A percentile compares a stretch with the other conserved stretches of the same genome.
Evolutionary conservation across 2,113 vertebrate species (phyloP).

Genomic region (Albula goreensis): DNA sequence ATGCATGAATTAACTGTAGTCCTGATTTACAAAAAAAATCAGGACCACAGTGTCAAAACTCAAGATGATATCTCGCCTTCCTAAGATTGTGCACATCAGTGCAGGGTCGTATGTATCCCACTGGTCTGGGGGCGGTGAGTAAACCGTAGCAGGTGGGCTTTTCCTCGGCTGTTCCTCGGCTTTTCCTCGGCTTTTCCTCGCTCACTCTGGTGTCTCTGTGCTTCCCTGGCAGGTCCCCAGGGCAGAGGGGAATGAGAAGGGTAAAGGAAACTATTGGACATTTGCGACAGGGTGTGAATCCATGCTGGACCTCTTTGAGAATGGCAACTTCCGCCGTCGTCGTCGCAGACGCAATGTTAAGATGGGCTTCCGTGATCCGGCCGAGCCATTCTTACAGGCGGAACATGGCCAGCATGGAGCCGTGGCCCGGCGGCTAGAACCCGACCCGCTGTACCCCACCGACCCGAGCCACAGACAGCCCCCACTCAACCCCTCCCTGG

Average conservation of each 20-base stretch:
- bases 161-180: no score
- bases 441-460: conserved; percentile 66
- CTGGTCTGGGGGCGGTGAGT: not conserved
- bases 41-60: not conserved
- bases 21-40: conserved; percentile 35
- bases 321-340: conserved; percentile 89
- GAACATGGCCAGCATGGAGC: conserved; percentile 49
- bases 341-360: conserved; percentile 82
- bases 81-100: not conserved
- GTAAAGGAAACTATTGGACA: conserved; percentile 98
- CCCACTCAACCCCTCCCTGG: conserved; percentile 53
- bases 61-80: not conserved
- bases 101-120: not conserved
- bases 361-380: conserved; percentile 71
- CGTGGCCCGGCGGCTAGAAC: conserved; percentile 46
- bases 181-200: no score
- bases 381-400: conserved; percentile 56
- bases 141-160: not conserved
- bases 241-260: conserved; percentile 90
- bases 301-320: conserved; percentile 96
- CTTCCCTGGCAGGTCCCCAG: conserved; percentile 82
- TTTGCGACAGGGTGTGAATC: conserved; percentile 93
- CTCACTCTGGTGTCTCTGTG: conserved; percentile 32
- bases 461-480: conserved; percentile 58
- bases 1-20: conserved; percentile 27